Base-by-base conservation (phyloP, 2,797 vertebrate species). In the Acanthopagrus latus region DNA sequence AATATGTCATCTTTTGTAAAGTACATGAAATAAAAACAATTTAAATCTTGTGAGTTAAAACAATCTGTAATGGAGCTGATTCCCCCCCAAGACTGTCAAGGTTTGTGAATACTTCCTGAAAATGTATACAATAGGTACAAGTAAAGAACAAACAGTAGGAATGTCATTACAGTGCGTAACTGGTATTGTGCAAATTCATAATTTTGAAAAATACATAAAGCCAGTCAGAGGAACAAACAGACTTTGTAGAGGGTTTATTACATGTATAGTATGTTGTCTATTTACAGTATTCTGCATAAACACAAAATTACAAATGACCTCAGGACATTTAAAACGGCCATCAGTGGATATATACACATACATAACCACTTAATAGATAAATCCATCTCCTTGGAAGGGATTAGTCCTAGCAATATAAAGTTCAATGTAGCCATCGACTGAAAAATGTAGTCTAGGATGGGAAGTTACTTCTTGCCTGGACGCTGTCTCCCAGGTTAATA, bases 211-310 rank as follows among this genome's bases (percentile, higher is more conserved):
- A 33, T 3, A 66, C 21, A 54, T 0, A 2, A 21, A 17, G 0
- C 0, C 3, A 1, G 16, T 9, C 20, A 48, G 8, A 48, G 20
- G 3, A 1, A 4, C 18, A 29, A 12, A 1, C 20, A 60, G 7
- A 48, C 5, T 68, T 63, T 51, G 4, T 50, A 68, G 38, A 57
- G 68, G 18, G 25, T 89, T 91, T 91, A 88, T 76, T 89, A 85
- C 59, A 82, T 85, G 69, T 85, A 78, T 71, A 85, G 72, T 56
- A 74, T 6, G 2, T 78, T 5, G 14, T 81, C 67, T 93, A 91
- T 92, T 38, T 91, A 93, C 91, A 93, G 41, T 38, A 14, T 68
- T 90, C 46, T 69, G 59, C 38, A 86, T 70, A 17, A 76, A 77
- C 41, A 87, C n/a, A 75, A 74, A 18, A 69, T 76, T 62, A 83